Conservation (phyloP, 1,140 invertebrate genomes). For the Catajapyx aquilonaris region DNA sequence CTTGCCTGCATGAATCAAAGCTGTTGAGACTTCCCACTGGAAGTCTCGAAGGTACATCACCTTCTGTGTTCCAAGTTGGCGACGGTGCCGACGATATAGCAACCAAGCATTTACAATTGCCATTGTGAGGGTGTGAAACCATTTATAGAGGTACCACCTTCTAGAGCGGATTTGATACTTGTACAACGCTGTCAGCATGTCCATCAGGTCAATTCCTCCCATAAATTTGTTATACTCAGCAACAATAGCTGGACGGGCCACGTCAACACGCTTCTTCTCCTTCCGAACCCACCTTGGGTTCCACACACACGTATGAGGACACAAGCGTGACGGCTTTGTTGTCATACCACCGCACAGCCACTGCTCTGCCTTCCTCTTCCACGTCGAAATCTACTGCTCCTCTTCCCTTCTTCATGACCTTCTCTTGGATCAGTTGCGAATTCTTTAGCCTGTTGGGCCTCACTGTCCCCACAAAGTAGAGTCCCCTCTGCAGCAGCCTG, state of each 20-base stretch:
- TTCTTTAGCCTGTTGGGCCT: slow-evolving; percentile 7
- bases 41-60: too few species aligned
- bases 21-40: too few species aligned
- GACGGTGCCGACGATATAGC: too few species aligned
- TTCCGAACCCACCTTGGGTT: slow-evolving; percentile 13
- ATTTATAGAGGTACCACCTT: slow-evolving; percentile 14
- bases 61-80: too few species aligned
- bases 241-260: slow-evolving; percentile 13
- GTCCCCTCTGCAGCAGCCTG: slow-evolving; percentile 4
- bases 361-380: slow-evolving; percentile 12
- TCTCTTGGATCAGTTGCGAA: slow-evolving; percentile 3
- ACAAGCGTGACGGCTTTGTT: slow-evolving; percentile 14
- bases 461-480: slow-evolving; percentile 9
- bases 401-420: slow-evolving; percentile 11
- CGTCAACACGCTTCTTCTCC: slow-evolving; percentile 10
- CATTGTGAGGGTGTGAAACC: slow-evolving; percentile 16
- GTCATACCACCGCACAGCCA: slow-evolving; percentile 14
- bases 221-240: slow-evolving; percentile 17
- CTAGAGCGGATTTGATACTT: slow-evolving; percentile 11
- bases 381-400: slow-evolving; percentile 7
- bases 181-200: slow-evolving; percentile 14
- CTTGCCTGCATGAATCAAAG: too few species aligned
- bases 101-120: slow-evolving; percentile 14
- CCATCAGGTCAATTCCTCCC: slow-evolving; percentile 18
- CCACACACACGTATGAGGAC: slow-evolving; percentile 16